A percentile compares a stretch with the other conserved stretches of the same genome.
phyloP scores from a whole-genome alignment of 35 echinoderm and acorn worm species.

The Apostichopus parvimensis region DNA sequence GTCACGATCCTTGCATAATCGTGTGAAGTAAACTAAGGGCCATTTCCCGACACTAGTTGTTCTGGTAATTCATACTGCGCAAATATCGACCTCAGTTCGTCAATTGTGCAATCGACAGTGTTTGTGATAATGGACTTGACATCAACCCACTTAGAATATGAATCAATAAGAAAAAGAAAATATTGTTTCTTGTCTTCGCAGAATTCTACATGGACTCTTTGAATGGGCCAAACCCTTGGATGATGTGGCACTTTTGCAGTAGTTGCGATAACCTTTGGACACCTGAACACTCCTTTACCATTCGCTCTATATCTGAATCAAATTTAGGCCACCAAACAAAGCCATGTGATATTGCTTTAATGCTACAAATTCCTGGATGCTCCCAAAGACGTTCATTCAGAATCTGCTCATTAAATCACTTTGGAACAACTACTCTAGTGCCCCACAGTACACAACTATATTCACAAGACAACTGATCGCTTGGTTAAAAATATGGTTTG shows the following conservation, averaged over 20 bases:
- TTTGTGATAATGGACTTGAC: conserved; percentile 28
- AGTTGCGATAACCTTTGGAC: conserved; percentile 17
- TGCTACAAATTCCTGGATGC: conserved; percentile 59
- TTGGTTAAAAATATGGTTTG: not conserved
- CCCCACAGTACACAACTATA: conserved; percentile 27
- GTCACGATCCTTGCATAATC: conserved; percentile 52
- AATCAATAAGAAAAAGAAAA: conserved; percentile 31
- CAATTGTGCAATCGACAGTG: conserved; percentile 20
- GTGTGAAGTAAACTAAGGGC: conserved; percentile 51
- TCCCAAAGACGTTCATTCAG: conserved; percentile 57
- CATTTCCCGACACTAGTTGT: conserved; percentile 74
- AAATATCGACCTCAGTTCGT: conserved; percentile 39
- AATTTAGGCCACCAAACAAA: conserved; percentile 60
- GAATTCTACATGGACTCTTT: conserved; percentile 45
- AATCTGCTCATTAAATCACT: conserved; percentile 25
- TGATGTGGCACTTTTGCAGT: conserved; percentile 29
- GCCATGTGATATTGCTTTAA: conserved; percentile 49
- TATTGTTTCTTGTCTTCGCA: conserved; percentile 50
- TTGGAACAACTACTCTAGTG: conserved; percentile 28
- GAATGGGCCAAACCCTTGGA: conserved; percentile 25
- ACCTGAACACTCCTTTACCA: not conserved
- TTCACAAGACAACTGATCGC: not conserved
- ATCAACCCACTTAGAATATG: conserved; percentile 48
- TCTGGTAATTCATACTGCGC: conserved; percentile 48
- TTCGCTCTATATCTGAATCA: not conserved